Conservation (phyloP, 2,888 invertebrate genomes). For the Phytoseiulus persimilis region DNA sequence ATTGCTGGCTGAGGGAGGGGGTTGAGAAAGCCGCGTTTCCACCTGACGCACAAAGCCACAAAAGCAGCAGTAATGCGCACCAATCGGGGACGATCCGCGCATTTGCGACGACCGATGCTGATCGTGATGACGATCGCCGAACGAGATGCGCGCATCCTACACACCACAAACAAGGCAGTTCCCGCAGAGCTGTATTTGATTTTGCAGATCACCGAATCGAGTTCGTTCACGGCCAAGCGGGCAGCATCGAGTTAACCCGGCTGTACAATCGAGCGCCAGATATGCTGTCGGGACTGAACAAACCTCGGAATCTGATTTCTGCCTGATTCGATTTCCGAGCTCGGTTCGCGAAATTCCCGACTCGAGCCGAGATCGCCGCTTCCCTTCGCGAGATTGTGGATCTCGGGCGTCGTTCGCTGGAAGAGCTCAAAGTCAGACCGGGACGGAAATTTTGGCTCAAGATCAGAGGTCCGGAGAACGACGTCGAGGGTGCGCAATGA, state of each 20-base stretch:
- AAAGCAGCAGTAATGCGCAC: neutral
- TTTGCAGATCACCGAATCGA: neutral
- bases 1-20: neutral
- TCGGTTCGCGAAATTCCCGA: too few relatives aligned
- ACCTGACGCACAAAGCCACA: conserved; percentile 5
- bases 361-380: too few relatives aligned
- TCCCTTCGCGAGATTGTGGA: too few relatives aligned
- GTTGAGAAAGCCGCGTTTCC: neutral
- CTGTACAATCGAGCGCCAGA: neutral
- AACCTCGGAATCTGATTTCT: too few relatives aligned
- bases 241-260: neutral
- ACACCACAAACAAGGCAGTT: neutral
- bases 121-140: neutral
- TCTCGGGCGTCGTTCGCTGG: too few relatives aligned
- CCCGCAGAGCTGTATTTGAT: conserved; percentile 5
- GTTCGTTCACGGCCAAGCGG: neutral
- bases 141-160: neutral
- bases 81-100: neutral
- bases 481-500: too few relatives aligned
- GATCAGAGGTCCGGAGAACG: too few relatives aligned
- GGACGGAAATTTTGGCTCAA: too few relatives aligned
- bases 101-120: neutral
- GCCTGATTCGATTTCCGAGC: too few relatives aligned
- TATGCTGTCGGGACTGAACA: too few relatives aligned
- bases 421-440: too few relatives aligned